Evolutionary conservation across 2,888 invertebrate genomes (phyloP).

Genomic region (Allacma fusca): DNA sequence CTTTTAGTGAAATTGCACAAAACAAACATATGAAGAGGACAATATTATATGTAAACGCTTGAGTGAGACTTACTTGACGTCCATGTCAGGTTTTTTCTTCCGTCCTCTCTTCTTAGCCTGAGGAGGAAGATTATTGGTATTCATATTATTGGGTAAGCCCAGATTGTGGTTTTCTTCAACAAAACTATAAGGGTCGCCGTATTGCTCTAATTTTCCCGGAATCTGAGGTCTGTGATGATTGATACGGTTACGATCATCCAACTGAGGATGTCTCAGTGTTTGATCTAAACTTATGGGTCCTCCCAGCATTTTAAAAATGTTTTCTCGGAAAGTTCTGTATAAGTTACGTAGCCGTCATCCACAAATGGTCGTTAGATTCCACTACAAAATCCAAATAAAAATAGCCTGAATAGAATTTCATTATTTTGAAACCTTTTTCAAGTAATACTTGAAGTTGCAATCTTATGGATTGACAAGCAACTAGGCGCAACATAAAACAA

Average conservation of each 20-base stretch:
- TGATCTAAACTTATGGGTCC: slow-evolving; percentile 52
- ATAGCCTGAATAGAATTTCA: too few relatives aligned
- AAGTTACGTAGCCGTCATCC: slow-evolving; percentile 90
- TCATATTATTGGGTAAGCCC: slow-evolving; percentile 46
- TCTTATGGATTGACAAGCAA: too few relatives aligned
- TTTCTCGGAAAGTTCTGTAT: slow-evolving; percentile 67
- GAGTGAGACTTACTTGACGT: slow-evolving; percentile 30
- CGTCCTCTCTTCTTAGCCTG: slow-evolving; percentile 82
- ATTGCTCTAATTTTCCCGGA: slow-evolving; percentile 55
- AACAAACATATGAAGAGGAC: too few relatives aligned
- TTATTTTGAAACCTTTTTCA: too few relatives aligned
- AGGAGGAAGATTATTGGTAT: slow-evolving; percentile 65
- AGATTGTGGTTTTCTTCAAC: slow-evolving; percentile 66
- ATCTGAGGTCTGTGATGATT: slow-evolving; percentile 47
- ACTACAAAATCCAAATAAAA: neutral
- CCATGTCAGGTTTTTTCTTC: slow-evolving; percentile 77
- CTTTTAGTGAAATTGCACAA: slow-evolving; percentile 13
- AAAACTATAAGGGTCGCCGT: slow-evolving; percentile 83
- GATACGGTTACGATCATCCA: slow-evolving; percentile 43
- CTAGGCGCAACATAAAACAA: too few relatives aligned
- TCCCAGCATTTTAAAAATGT: slow-evolving; percentile 58
- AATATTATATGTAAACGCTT: too few relatives aligned
- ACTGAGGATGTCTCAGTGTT: slow-evolving; percentile 51
- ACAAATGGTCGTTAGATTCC: slow-evolving; percentile 29
- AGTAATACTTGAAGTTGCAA: too few relatives aligned